Evolutionary conservation across 2,113 vertebrate species (phyloP), one percentile per base, ranked within the genome.

Genomic region (Felis chaus): DNA sequence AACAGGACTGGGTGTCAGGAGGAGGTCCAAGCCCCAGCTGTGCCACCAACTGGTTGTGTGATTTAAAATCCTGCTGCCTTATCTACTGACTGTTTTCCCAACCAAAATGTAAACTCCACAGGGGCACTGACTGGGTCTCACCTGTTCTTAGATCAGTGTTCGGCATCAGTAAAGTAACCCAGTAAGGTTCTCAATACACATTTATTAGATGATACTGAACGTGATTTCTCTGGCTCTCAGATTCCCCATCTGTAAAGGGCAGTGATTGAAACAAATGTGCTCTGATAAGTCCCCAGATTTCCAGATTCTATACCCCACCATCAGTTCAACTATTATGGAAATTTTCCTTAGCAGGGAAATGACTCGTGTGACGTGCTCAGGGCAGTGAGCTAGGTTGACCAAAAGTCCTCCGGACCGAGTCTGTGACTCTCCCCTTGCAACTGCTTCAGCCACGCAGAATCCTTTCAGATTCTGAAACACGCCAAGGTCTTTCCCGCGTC

Each of bases 1-100:
- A 21, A 14, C 1, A 0, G 19, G 31, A 33, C 25, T 2, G 14
- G 33, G 8, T 2, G 69, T 55, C 10, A 12, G 80, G 19, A 9
- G 61, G 74, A 31, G 4, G 10, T 6, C 1, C 53, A 4, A 31
- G 73, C 5, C 31, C 36, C 48, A 53, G 86, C 31, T 31, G 21
- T n/a, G 73, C 87, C 31, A 9, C 68, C 29, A 7, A 3, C 27
- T 4, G 27, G 39, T 1, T 41, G 16, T 27, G 81, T 21, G 78
- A 21, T 15, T 48, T 21, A 69, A 69, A 68, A 31, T 19, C 45
- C 14, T 1, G 6, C 69, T 0, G 2, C 53, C 79, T 48, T 41
- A 9, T 14, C 48, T 23, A n/a, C 1, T 19, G 18, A 76, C 57
- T 23, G 31, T 4, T 63, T 55, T 73, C 12, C 61, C 14, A 53